Evolutionary conservation across 1,140 invertebrate genomes (phyloP), one percentile per base, ranked within the genome.

Genomic region (Olivierus martensii): DNA sequence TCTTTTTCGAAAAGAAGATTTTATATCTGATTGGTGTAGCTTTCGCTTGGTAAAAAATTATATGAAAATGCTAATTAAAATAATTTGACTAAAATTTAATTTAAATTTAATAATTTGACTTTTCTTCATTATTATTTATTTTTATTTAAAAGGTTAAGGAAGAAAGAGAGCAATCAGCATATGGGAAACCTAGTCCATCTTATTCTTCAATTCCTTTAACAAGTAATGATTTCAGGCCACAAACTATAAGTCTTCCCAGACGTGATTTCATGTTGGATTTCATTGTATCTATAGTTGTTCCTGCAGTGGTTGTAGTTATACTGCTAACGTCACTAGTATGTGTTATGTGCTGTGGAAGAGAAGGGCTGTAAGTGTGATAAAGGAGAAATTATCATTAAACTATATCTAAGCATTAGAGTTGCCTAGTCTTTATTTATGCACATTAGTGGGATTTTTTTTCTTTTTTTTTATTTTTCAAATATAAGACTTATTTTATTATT

Each of bases 1-100:
- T 61, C 72, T 82, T 19, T 92, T 93, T 66, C 73, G 85, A 58
- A 77, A 81, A 52, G 77, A 79, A 17, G 78, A 79, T 11, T 82
- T 91, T 61, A 75, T 79, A 35, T 65, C 90, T 15, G 88, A 93
- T 66, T 93, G 88, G 89, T 93, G 88, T 62, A 80, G 80, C 46
- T 91, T 92, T 64, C 75, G 79, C 67, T 70, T 91, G 71, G 83
- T 86, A 67, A 69, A 5, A n/a, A 17, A 7, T 36, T 36, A 18
- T 11, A 36, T 22, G 17, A 36, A 22, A 19, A 49, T 19, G 36
- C 36, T n/a, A 11, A 11, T 38, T 1, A 10, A 11, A n/a, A 38
- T n/a, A 11, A 1, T 11, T 2, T 38, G 10, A 38, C 10, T 11
- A 38, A 11, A 11, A 11, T n/a, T n/a, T 38, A 11, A n/a, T n/a